These are phyloP conservation scores for Setophaga kirtlandii DNA, from an alignment of 2,113 vertebrate genomes.

Conservation along the genomic window DNA sequence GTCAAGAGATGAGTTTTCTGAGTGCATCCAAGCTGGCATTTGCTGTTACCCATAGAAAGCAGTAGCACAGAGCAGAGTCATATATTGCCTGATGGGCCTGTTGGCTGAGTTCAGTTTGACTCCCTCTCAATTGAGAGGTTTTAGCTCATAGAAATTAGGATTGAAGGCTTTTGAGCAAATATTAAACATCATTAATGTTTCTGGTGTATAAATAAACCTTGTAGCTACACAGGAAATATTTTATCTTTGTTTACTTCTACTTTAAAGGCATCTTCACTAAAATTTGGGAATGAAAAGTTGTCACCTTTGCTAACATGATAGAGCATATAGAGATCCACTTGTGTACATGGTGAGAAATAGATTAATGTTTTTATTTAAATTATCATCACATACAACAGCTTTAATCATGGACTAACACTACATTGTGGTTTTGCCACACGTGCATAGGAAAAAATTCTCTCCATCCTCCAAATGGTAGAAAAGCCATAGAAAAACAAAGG, in stretches of 20 bases:
- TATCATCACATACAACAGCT: neutral
- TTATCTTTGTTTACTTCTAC: neutral
- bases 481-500: neutral
- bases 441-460: neutral
- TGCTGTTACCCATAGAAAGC: neutral
- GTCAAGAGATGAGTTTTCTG: conserved; percentile 16
- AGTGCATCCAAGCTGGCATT: neutral
- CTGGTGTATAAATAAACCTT: neutral
- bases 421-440: neutral
- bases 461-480: neutral
- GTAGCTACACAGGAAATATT: neutral
- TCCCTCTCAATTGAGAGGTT: neutral
- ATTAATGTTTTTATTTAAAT: neutral
- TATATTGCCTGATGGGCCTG: conserved; percentile 14
- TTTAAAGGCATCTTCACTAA: neutral
- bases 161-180: conserved; percentile 25
- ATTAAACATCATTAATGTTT: neutral
- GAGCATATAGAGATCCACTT: neutral
- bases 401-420: neutral
- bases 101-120: conserved; percentile 1
- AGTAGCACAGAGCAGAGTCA: neutral
- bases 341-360: neutral
- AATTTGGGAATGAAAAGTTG: neutral
- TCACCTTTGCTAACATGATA: neutral
- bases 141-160: neutral